These are phyloP conservation scores for Chauna torquata DNA, from an alignment of 2,113 vertebrate species.

Conservation along the genomic window DNA sequence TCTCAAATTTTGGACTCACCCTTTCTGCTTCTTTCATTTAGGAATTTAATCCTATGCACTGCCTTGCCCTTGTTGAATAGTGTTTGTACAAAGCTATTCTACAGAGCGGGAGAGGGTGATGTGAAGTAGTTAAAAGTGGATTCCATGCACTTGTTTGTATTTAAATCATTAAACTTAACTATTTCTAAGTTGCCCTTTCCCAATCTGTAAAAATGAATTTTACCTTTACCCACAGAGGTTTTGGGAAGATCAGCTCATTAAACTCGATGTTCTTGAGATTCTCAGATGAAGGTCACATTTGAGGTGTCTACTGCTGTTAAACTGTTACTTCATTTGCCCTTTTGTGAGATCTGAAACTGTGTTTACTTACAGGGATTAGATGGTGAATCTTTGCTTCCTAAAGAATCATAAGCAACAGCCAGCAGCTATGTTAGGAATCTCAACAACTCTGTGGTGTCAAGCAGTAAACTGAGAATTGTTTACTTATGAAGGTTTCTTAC, in stretches of 20 bases:
- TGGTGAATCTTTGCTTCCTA: background rate
- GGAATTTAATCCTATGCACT: background rate
- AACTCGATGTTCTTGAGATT: background rate
- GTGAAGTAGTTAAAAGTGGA: background rate
- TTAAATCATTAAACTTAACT: background rate
- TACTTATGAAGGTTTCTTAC: background rate
- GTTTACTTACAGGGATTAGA: background rate
- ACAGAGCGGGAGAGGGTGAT: background rate
- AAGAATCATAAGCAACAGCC: background rate
- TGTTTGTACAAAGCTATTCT: background rate
- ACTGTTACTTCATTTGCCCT: background rate
- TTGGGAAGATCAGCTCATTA: background rate
- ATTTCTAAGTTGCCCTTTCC: background rate
- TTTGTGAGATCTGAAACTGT: background rate
- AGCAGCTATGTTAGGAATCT: slow-evolving; percentile 20
- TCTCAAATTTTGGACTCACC: background rate
- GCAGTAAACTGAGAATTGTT: background rate
- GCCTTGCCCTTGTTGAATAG: background rate
- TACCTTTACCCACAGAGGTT: background rate
- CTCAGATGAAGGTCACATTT: background rate
- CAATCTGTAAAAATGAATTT: background rate
- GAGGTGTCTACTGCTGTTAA: background rate
- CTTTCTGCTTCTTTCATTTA: background rate
- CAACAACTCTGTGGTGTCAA: background rate
- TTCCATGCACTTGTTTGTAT: background rate